Conservation (phyloP, 2,797 vertebrate species). For the Etheostoma nigrum region DNA sequence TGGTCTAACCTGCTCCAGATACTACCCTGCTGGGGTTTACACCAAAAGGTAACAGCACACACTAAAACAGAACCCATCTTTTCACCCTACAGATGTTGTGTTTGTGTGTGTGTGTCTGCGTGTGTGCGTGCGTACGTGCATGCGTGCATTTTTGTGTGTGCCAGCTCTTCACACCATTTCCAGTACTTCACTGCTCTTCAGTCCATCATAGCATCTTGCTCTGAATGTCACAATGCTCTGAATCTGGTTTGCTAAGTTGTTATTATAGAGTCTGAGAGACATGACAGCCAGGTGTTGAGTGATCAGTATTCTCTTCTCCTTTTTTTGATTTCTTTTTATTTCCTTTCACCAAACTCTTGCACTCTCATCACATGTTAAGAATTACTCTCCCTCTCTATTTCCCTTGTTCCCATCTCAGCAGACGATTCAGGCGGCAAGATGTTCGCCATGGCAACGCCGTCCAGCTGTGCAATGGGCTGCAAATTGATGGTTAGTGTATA, state of each 20-base stretch:
- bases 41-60: constrained; percentile 89
- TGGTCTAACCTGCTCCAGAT: constrained; percentile 93
- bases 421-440: constrained; percentile 97
- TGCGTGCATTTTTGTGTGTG: constrained; percentile 1
- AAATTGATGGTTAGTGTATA: constrained; percentile 90
- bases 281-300: constrained; percentile 48
- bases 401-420: constrained; percentile 65
- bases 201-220: constrained; percentile 34
- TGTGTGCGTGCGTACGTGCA: background rate
- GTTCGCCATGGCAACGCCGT: constrained; percentile 97
- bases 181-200: background rate
- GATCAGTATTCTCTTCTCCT: constrained; percentile 47
- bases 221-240: constrained; percentile 52
- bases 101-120: background rate
- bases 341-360: constrained; percentile 28
- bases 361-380: constrained; percentile 53
- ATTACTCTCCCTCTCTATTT: constrained; percentile 28
- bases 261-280: constrained; percentile 41
- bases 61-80: constrained; percentile 5
- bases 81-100: constrained; percentile 5
- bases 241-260: constrained; percentile 43
- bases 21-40: constrained; percentile 89
- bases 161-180: constrained; percentile 54
- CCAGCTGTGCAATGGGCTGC: constrained; percentile 96
- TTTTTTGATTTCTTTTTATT: constrained; percentile 19